These are phyloP conservation scores for Polyommatus icarus DNA, from an alignment of 2,888 invertebrate species.

Conservation along the genomic window DNA sequence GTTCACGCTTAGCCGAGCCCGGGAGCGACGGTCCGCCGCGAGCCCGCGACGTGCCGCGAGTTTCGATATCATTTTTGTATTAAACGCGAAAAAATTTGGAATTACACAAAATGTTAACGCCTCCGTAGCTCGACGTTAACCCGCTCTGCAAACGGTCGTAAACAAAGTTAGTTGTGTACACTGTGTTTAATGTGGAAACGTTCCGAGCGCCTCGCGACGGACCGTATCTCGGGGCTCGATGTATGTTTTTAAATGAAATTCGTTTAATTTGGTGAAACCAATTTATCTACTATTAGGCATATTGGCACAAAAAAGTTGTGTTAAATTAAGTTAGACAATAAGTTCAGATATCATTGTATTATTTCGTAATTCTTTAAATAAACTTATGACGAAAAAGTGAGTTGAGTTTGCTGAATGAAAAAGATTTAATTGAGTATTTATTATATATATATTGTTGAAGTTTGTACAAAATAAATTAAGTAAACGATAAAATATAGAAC, in stretches of 20 bases:
- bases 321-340: constrained; percentile 82
- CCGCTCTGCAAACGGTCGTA: not conserved
- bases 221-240: constrained; percentile 42
- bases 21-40: constrained; percentile 41
- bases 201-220: constrained; percentile 35
- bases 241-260: constrained; percentile 40
- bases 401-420: constrained; percentile 81
- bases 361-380: constrained; percentile 75
- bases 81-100: constrained; percentile 6
- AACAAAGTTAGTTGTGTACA: constrained; percentile 16
- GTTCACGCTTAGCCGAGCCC: constrained; percentile 42
- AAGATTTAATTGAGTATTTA: constrained; percentile 81
- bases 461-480: constrained; percentile 83
- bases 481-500: constrained; percentile 82
- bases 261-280: constrained; percentile 71
- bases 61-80: constrained; percentile 9
- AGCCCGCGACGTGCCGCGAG: not conserved
- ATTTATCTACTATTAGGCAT: constrained; percentile 78
- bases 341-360: constrained; percentile 78
- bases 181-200: not conserved
- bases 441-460: constrained; percentile 82
- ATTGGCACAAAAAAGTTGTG: constrained; percentile 82
- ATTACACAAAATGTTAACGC: not conserved
- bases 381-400: constrained; percentile 79
- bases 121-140: not conserved